Conservation (phyloP, 2,113 vertebrate species). For the Dipodomys merriami region DNA sequence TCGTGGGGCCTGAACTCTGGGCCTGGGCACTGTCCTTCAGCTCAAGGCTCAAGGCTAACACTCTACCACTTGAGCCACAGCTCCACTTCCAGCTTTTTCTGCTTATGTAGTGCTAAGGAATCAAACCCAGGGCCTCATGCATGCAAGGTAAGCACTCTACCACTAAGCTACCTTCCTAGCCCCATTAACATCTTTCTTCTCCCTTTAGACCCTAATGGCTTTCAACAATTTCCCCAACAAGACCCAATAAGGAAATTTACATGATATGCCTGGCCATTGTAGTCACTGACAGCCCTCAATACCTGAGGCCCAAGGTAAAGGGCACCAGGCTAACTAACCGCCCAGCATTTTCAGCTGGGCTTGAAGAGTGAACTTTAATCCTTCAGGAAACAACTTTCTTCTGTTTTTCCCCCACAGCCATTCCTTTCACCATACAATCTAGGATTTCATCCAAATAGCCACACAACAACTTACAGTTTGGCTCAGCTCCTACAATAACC, state of each 20-base stretch:
- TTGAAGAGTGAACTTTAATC: background rate
- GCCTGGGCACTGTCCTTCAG: no score
- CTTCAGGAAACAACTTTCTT: background rate
- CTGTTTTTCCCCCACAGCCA: background rate
- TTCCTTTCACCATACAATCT: background rate
- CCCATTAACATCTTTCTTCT: background rate
- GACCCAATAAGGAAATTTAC: background rate
- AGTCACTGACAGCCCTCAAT: background rate
- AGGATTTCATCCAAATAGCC: conserved; percentile 17
- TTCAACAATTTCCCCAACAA: background rate
- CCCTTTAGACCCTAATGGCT: background rate
- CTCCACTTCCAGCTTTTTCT: no score
- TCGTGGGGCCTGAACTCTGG: no score
- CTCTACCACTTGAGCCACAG: no score
- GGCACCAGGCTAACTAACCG: no score
- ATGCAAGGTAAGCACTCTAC: no score
- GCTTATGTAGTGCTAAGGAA: no score
- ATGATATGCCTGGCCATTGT: no score
- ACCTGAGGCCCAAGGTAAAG: background rate
- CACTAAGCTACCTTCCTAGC: no score
- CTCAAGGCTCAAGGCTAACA: no score
- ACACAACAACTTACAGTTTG: background rate
- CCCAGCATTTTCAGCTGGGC: background rate
- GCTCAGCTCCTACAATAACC: conserved; percentile 7
- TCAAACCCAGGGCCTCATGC: no score